A percentile compares a stretch with the other conserved stretches of the same genome.
phyloP scores from a whole-genome alignment of 2,888 invertebrate genomes.

The Coremacera marginata region DNA sequence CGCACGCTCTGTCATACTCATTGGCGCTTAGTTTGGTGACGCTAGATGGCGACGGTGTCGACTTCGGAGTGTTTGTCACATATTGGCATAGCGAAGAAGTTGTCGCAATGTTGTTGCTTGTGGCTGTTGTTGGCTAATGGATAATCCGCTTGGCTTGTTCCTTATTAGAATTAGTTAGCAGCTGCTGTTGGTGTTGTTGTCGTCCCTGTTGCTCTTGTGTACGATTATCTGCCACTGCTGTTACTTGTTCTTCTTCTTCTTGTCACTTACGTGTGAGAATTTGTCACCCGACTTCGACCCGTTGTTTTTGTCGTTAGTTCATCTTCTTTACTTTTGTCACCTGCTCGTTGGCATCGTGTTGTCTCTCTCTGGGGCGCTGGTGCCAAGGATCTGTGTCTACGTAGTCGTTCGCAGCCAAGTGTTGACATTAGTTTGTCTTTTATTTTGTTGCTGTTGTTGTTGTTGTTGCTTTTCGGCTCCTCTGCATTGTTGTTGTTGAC shows the following conservation, averaged over 20 bases:
- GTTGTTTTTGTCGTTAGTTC: slow-evolving; percentile 28
- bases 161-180: slow-evolving; percentile 49
- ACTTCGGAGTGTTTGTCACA: slow-evolving; percentile 30
- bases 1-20: slow-evolving; percentile 2
- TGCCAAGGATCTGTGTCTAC: not conserved
- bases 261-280: slow-evolving; percentile 51
- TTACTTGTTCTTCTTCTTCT: slow-evolving; percentile 36
- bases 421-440: slow-evolving; percentile 32
- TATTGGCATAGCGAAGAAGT: slow-evolving; percentile 5
- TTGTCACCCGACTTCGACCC: slow-evolving; percentile 47
- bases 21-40: slow-evolving; percentile 3
- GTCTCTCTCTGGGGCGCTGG: slow-evolving; percentile 12
- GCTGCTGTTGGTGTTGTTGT: slow-evolving; percentile 10
- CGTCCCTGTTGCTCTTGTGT: slow-evolving; percentile 7
- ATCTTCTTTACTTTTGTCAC: slow-evolving; percentile 20
- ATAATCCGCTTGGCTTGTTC: slow-evolving; percentile 48
- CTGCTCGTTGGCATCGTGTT: slow-evolving; percentile 19
- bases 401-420: not conserved
- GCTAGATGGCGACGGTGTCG: not conserved
- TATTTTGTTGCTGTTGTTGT: slow-evolving; percentile 18
- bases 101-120: slow-evolving; percentile 35
- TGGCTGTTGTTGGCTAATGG: slow-evolving; percentile 35
- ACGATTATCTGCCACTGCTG: not conserved
- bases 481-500: not conserved
- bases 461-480: not conserved